Conservation (phyloP, 2,797 vertebrate genomes). For the Naso thynnoides region DNA sequence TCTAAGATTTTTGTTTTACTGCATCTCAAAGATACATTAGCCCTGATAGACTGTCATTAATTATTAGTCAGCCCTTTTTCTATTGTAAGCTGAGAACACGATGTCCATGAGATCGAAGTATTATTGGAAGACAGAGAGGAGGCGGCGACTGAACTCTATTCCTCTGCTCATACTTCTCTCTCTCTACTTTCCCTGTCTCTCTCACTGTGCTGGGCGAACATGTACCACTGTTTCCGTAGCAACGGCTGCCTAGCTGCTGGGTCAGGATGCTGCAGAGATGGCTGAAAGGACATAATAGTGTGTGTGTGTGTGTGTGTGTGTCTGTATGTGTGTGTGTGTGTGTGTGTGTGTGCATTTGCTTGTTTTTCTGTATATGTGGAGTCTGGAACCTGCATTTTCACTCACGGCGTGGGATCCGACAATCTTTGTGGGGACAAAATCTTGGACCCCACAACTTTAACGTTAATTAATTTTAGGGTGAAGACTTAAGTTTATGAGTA, state of each 20-base stretch:
- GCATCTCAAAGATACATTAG: conserved; percentile 47
- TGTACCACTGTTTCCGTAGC: conserved; percentile 81
- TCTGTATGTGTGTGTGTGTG: conserved; percentile 29
- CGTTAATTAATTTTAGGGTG: too few relatives aligned
- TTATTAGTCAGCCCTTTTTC: conserved; percentile 56
- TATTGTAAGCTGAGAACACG: conserved; percentile 65
- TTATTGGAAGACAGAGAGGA: conserved; percentile 73
- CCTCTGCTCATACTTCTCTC: conserved; percentile 43
- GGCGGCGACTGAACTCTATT: conserved; percentile 67
- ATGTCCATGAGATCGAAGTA: conserved; percentile 67
- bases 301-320: conserved; percentile 38
- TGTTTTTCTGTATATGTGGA: too few relatives aligned
- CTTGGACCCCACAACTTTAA: too few relatives aligned
- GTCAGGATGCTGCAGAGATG: conserved; percentile 73
- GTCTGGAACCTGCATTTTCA: too few relatives aligned
- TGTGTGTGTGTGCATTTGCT: too few relatives aligned
- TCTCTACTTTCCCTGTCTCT: conserved; percentile 32
- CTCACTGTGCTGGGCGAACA: conserved; percentile 57
- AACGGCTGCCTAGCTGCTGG: conserved; percentile 79
- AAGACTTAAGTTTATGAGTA: too few relatives aligned
- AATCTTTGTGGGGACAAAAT: too few relatives aligned
- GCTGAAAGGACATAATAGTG: conserved; percentile 50
- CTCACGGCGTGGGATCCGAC: too few relatives aligned
- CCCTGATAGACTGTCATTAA: conserved; percentile 60
- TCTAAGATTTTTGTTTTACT: conserved; percentile 19